A percentile compares a stretch with the other conserved stretches of the same genome.
Evolutionary conservation across 2,888 invertebrate genomes (phyloP).

Genomic region (Cantharis flavilabris): DNA sequence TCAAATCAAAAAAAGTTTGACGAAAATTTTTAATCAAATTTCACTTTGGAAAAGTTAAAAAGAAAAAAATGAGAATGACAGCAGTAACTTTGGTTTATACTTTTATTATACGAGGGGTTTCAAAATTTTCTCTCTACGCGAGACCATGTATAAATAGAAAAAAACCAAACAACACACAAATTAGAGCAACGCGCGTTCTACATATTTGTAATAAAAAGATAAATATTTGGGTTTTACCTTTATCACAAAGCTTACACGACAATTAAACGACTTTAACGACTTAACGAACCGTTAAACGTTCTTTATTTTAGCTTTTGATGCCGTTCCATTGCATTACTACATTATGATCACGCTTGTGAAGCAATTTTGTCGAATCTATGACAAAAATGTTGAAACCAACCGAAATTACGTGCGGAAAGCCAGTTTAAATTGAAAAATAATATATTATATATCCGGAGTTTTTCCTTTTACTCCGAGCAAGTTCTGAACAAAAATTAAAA

Average conservation of each 20-base stretch:
- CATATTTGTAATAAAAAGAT: slow-evolving; percentile 17
- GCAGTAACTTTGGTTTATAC: not conserved
- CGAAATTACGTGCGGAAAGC: not conserved
- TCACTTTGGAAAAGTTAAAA: not conserved
- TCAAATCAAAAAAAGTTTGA: not conserved
- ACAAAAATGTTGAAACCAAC: not conserved
- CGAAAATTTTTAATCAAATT: not conserved
- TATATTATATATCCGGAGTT: not conserved
- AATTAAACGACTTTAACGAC: slow-evolving; percentile 24
- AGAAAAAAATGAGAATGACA: not conserved
- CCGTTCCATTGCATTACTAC: not conserved
- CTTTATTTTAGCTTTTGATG: slow-evolving; percentile 10
- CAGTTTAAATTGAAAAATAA: not conserved
- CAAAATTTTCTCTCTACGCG: too few relatives aligned
- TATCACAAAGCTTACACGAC: slow-evolving; percentile 19
- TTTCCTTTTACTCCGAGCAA: not conserved
- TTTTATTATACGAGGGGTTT: not conserved
- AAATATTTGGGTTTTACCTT: slow-evolving; percentile 27
- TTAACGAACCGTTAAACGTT: slow-evolving; percentile 25
- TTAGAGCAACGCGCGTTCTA: slow-evolving; percentile 17
- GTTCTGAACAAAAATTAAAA: too few relatives aligned
- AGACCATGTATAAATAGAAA: not conserved
- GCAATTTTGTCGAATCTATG: slow-evolving; percentile 12
- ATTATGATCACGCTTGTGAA: not conserved
- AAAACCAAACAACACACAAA: slow-evolving; percentile 4